These are phyloP conservation scores for Pelodiscus sinensis DNA, from an alignment of 2,113 vertebrate genomes.

Conservation along the genomic window DNA sequence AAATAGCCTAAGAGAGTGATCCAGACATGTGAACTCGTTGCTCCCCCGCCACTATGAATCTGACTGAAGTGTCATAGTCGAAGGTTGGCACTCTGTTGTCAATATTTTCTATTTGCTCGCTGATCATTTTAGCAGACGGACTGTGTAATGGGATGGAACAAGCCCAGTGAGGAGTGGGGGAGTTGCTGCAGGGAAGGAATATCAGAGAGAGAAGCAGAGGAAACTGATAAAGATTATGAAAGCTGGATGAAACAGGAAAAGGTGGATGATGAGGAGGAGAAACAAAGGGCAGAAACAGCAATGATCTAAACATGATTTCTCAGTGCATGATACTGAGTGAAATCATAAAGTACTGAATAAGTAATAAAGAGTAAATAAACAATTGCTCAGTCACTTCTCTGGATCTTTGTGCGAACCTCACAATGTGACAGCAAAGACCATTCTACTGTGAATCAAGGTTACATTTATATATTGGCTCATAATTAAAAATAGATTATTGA, in stretches of 20 bases:
- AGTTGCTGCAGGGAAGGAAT: neutral
- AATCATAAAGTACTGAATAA: conserved; percentile 47
- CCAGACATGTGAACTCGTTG: neutral
- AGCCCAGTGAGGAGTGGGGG: neutral
- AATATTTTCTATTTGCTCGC: neutral
- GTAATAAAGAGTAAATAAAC: conserved; percentile 63
- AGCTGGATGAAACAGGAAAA: neutral
- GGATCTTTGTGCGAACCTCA: conserved; percentile 59
- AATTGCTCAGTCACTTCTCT: conserved; percentile 68
- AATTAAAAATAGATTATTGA: conserved; percentile 61
- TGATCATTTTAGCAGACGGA: neutral
- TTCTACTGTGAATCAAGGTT: conserved; percentile 20
- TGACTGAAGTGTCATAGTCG: neutral
- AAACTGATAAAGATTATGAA: neutral
- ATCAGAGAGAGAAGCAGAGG: neutral
- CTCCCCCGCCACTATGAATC: neutral
- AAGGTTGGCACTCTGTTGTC: neutral
- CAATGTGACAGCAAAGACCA: conserved; percentile 38
- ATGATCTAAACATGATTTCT: conserved; percentile 24
- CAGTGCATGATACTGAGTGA: neutral
- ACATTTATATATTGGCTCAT: conserved; percentile 41
- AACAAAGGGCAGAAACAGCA: neutral
- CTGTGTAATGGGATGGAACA: neutral
- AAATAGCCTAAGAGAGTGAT: neutral
- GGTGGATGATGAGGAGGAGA: neutral